Percentiles rank a stretch among this genome's conserved stretches.
phyloP scores from a whole-genome alignment of 2,888 invertebrate genomes.

The Sinotaia quadrata region DNA sequence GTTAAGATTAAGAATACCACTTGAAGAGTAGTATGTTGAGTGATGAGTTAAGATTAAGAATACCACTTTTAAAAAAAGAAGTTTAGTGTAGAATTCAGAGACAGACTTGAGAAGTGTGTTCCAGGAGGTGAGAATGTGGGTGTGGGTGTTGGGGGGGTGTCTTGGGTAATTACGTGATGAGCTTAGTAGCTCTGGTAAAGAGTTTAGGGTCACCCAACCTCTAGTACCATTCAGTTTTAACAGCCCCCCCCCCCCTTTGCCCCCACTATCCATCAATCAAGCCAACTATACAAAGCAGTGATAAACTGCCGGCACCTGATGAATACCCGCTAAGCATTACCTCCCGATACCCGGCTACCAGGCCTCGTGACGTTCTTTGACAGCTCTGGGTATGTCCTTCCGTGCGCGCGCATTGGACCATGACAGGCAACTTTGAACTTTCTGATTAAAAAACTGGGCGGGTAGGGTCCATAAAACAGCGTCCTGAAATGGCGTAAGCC shows the following conservation, averaged over 20 bases:
- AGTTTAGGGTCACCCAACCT: too few relatives aligned
- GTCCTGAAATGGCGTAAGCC: not conserved
- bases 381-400: not conserved
- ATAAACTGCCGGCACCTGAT: conserved; percentile 16
- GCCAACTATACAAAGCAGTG: conserved; percentile 1
- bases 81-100: too few relatives aligned
- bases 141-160: too few relatives aligned
- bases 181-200: too few relatives aligned
- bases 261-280: conserved; percentile 6
- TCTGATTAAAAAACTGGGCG: conserved; percentile 8
- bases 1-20: too few relatives aligned
- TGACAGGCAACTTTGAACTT: not conserved
- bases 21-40: too few relatives aligned
- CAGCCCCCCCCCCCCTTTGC: not conserved
- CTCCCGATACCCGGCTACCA: not conserved
- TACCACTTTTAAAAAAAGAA: too few relatives aligned
- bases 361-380: not conserved
- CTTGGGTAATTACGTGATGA: too few relatives aligned
- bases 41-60: too few relatives aligned
- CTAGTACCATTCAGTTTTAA: too few relatives aligned
- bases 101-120: too few relatives aligned
- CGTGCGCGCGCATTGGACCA: not conserved
- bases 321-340: not conserved
- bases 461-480: not conserved
- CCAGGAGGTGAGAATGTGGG: too few relatives aligned